Evolutionary conservation across 2,113 vertebrate species (phyloP).

Genomic region (Phalacrocorax aristotelis): DNA sequence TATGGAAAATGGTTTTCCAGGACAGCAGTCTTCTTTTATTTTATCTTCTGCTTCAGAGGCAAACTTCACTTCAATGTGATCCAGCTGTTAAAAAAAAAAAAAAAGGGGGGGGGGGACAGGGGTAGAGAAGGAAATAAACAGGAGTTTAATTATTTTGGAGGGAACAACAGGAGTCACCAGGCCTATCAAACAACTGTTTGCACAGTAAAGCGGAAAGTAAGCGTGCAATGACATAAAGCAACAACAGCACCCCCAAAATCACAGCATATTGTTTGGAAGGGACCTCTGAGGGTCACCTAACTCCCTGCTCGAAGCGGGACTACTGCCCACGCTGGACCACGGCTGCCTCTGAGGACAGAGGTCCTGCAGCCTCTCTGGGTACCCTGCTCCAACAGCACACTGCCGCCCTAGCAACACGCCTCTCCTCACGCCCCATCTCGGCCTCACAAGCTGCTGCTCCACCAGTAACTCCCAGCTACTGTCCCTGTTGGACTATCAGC

Average conservation of each 20-base stretch:
- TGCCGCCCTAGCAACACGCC: background rate
- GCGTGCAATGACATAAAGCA: background rate
- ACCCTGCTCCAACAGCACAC: too few relatives aligned
- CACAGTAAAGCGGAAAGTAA: background rate
- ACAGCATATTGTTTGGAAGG: background rate
- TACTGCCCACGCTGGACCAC: background rate
- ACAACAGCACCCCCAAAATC: background rate
- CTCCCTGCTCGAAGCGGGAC: too few relatives aligned
- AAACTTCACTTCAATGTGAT: conserved; percentile 90
- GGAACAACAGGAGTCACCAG: background rate
- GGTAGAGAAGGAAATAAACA: background rate
- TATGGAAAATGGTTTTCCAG: conserved; percentile 88
- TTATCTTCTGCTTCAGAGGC: conserved; percentile 95
- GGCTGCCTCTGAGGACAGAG: fast-evolving
- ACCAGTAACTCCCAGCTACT: background rate
- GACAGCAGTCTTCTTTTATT: conserved; percentile 95
- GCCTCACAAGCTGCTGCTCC: background rate
- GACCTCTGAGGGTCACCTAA: background rate
- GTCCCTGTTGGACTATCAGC: background rate
- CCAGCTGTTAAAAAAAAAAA: conserved; percentile 76
- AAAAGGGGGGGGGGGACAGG: too few relatives aligned
- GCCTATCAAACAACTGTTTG: background rate
- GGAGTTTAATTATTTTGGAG: background rate
- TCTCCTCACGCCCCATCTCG: background rate
- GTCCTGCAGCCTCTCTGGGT: background rate